Evolutionary conservation across 1,140 invertebrate genomes (phyloP).

Genomic region (Drosophila lacertosa): DNA sequence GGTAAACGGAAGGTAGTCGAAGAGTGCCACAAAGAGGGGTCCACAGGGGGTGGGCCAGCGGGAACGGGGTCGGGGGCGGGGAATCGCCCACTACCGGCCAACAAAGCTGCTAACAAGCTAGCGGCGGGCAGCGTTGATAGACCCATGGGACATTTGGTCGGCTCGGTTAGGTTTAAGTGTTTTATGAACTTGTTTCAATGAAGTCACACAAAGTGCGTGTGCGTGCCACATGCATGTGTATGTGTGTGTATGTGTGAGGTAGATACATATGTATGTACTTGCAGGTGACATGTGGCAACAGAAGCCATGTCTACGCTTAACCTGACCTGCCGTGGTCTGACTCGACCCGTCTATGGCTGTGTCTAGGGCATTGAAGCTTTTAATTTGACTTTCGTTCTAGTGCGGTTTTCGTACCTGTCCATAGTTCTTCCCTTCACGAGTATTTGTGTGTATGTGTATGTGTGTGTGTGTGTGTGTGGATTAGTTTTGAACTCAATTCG

Average conservation of each 20-base stretch:
- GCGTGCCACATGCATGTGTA: background rate
- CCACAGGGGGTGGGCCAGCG: background rate
- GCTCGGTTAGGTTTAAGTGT: slow-evolving; percentile 77
- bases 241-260: slow-evolving; percentile 7
- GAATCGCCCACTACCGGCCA: slow-evolving; percentile 3
- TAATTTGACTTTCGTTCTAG: slow-evolving; percentile 82
- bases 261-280: slow-evolving; percentile 10
- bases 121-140: slow-evolving; percentile 43
- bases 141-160: slow-evolving; percentile 66
- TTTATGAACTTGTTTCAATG: slow-evolving; percentile 82
- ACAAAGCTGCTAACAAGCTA: slow-evolving; percentile 69
- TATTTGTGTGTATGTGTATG: background rate
- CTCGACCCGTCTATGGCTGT: slow-evolving; percentile 59
- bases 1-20: slow-evolving; percentile 4
- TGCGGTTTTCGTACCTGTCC: slow-evolving; percentile 63
- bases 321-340: slow-evolving; percentile 34
- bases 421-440: background rate
- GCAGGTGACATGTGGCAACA: slow-evolving; percentile 74
- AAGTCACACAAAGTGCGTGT: slow-evolving; percentile 68
- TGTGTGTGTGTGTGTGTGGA: slow-evolving; percentile 8
- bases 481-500: slow-evolving; percentile 36
- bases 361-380: slow-evolving; percentile 75
- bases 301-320: slow-evolving; percentile 46
- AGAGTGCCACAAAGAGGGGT: slow-evolving; percentile 1
- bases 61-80: background rate